Base-by-base conservation (phyloP, 2,113 vertebrate species). In the Cromileptes altivelis region DNA sequence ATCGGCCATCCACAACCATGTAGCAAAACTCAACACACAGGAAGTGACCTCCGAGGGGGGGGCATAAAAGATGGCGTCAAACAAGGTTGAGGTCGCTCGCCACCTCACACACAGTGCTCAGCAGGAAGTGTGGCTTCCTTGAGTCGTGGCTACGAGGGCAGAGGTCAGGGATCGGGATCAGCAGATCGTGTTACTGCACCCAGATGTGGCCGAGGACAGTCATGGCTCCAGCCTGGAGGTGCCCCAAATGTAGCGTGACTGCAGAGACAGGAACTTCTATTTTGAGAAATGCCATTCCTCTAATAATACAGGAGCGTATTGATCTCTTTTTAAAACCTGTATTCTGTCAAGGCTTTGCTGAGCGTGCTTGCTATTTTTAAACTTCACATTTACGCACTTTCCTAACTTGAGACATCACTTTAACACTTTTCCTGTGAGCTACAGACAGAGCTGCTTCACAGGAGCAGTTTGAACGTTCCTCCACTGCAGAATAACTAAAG, bases 61-160 rank as follows among this genome's bases (percentile, higher is more conserved):
- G 37, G n/a, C 5, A 3, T 56, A 12, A 65, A 77, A 75, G 61
- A 71, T 73, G 75, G 87, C 79, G 52, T 92, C 88, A 85, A 90
- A 94, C 79, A 42, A 89, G 91, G 55, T 65, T 4, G 89, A 70
- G 82, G 82, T 86, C 65, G 42, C 65, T 67, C 17, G 42, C 61
- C 89, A 50, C 79, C 80, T 84, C 71, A 37, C 55, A 47, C 81
- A 50, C 25, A 6, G 57, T 7, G 69, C 84, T 81, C 90, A 76
- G 78, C 90, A 93, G 94, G 94, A 95, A 94, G 81, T 83, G 84
- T 72, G 89, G 82, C 79, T 93, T 92, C 89, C 90, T 80, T 81
- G 69, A 85, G 64, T 72, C 61, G 42, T 47, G 55, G 62, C 62
- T 57, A 63, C 49, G 76, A 72, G 90, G 87, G 21, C 88, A 93